A percentile compares a stretch with the other conserved stretches of the same genome.
These are phyloP conservation scores for Umimayanthus kanabou DNA, from an alignment of 92 coral and sea anemone genomes.

Conservation along the genomic window DNA sequence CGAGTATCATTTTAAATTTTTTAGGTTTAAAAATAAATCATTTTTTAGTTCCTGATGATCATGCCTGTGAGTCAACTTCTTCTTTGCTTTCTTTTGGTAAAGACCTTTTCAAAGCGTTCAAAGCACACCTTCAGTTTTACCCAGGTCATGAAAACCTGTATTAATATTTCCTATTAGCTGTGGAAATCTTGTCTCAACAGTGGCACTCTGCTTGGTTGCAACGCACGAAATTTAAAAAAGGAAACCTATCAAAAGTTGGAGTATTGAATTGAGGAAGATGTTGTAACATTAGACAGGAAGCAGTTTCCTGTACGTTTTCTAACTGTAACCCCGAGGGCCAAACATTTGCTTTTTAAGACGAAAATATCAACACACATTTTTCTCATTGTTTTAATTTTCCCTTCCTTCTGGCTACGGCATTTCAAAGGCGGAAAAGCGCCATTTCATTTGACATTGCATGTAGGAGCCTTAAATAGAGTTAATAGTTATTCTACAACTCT, in stretches of 20 bases:
- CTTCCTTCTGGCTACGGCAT: not conserved
- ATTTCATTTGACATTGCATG: not conserved
- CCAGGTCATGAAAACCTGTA: too few species aligned
- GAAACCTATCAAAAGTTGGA: not conserved
- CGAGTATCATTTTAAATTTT: too few species aligned
- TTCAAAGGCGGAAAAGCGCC: constrained; percentile 6
- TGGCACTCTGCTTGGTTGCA: too few species aligned
- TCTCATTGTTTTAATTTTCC: not conserved
- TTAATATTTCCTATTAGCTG: too few species aligned
- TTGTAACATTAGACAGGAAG: not conserved
- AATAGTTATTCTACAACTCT: not conserved
- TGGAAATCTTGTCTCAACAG: too few species aligned
- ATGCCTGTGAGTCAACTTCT: too few species aligned
- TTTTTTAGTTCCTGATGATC: too few species aligned
- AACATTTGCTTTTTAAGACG: not conserved
- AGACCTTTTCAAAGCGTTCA: too few species aligned
- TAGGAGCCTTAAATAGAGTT: not conserved
- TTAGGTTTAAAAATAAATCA: not conserved
- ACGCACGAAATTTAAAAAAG: too few species aligned
- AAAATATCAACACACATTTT: not conserved
- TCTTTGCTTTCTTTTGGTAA: too few species aligned
- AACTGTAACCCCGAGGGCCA: not conserved
- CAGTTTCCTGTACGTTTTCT: not conserved
- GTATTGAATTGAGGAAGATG: not conserved
- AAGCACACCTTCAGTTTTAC: too few species aligned